Evolutionary conservation across 1,140 invertebrate species (phyloP).

Genomic region (Diorhabda carinulata): DNA sequence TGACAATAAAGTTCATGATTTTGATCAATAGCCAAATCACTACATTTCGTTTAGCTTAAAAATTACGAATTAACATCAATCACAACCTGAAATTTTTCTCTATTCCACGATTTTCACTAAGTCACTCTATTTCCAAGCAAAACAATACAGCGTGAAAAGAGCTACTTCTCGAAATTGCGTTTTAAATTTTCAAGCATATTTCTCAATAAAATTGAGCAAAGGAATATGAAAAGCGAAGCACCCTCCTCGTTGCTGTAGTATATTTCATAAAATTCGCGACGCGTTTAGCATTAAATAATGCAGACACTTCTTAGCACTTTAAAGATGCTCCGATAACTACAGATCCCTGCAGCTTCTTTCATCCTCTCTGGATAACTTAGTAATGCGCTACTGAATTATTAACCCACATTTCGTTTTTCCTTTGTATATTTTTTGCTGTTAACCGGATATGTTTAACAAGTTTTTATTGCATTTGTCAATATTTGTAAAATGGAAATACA

Average conservation of each 20-base stretch:
- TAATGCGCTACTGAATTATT: background rate
- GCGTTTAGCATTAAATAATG: slow-evolving; percentile 2
- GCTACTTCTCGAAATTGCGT: background rate
- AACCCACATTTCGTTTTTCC: background rate
- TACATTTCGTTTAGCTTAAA: too few relatives aligned
- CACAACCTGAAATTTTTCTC: background rate
- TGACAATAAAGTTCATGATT: too few relatives aligned
- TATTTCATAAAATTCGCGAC: slow-evolving; percentile 2
- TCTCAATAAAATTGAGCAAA: slow-evolving; percentile 1
- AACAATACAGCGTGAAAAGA: background rate
- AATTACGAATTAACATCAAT: too few relatives aligned
- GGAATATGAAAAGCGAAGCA: background rate
- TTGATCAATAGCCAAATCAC: too few relatives aligned
- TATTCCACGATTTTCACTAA: background rate
- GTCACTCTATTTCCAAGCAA: background rate
- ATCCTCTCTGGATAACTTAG: background rate
- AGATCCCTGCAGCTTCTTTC: background rate
- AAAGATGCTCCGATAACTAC: background rate
- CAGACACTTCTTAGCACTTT: background rate
- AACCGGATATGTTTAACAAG: too few relatives aligned
- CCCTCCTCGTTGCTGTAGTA: background rate
- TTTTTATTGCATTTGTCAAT: too few relatives aligned
- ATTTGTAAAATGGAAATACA: too few relatives aligned
- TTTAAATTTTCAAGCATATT: slow-evolving; percentile 3
- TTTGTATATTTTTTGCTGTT: too few relatives aligned